These are phyloP conservation scores for Perognathus longimembris DNA, from an alignment of 2,113 vertebrate genomes.

Conservation along the genomic window DNA sequence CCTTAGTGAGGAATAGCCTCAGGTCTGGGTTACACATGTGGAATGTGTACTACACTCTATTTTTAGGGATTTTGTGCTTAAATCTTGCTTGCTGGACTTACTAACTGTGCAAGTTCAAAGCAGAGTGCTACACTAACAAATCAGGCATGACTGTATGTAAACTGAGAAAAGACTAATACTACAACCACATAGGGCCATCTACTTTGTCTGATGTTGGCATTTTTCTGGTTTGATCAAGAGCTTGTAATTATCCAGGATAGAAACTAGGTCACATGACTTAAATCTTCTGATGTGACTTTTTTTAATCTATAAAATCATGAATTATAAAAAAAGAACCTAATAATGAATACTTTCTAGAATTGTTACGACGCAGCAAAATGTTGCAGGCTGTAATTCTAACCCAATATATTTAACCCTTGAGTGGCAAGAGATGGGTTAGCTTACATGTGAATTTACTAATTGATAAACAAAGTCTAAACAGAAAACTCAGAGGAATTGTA, in stretches of 20 bases:
- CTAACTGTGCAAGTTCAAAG: neutral
- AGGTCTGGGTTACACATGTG: accelerated
- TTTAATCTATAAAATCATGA: neutral
- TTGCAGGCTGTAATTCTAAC: neutral
- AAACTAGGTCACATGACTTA: no score
- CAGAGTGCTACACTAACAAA: no score
- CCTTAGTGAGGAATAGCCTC: accelerated
- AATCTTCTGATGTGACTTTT: neutral
- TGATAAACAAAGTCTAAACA: neutral
- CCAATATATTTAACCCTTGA: neutral
- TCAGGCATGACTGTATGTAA: accelerated
- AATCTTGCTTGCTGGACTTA: neutral
- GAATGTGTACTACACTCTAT: accelerated
- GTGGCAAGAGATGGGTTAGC: neutral
- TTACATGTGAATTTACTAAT: no score
- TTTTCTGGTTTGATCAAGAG: neutral
- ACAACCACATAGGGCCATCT: no score
- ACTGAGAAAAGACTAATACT: neutral
- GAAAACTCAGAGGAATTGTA: neutral
- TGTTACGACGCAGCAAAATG: neutral
- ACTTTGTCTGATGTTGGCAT: neutral
- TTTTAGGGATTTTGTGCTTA: neutral
- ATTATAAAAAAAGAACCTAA: accelerated
- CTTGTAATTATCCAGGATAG: neutral
- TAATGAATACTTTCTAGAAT: neutral